Base-by-base conservation (phyloP, 2,888 invertebrate species). In the Calameuta pallipes region DNA sequence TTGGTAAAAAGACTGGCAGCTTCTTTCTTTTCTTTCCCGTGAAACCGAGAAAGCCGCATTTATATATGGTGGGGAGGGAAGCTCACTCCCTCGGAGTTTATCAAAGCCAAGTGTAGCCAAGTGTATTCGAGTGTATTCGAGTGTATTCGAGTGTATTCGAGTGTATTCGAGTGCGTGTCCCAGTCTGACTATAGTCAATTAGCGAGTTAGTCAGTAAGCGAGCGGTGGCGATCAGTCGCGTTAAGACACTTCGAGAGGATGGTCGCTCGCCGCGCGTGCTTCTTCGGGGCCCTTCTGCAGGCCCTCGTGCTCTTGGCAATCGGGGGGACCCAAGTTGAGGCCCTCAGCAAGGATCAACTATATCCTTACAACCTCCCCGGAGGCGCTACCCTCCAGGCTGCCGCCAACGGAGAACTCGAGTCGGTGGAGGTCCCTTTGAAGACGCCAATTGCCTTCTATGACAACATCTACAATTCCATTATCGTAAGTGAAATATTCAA, bases 361-460 rank as follows among this genome's bases (percentile, higher is more conserved):
- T 91, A 91, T 76, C 89, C 90, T 1, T 85, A 88, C 80, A 77
- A 80, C 68, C 76, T 79, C 15, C 81, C 87, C 3, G 88, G 85
- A 4, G 78, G 85, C 3, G 78, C 79, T 74, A 80, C 78, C 69
- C 88, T 91, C 11, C 83, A 86, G 74, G 35, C 82, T 23, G 90
- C 88, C 77, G 34, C 76, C 37, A 84, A 86, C 75, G 90, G 90
- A 34, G 83, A 85, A 80, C 81, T 91, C 35, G 1, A 80, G 9
- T 86, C 95, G 15, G 93, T 93, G 0, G 95, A 96, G 89, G 92
- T 95, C 11, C 88, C 89, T 4, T 93, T 97, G 2, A 93, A 93
- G 87, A 95, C 95, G 69, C 97, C 98, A 1, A 94, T 98, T 78
- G 93, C 94, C 75, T 97, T 97, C 92, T 98, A 95, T 90, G 96